A percentile compares a stretch with the other conserved stretches of the same genome.
phyloP scores from a whole-genome alignment of 2,113 vertebrate genomes.

The Ovibos moschatus region DNA sequence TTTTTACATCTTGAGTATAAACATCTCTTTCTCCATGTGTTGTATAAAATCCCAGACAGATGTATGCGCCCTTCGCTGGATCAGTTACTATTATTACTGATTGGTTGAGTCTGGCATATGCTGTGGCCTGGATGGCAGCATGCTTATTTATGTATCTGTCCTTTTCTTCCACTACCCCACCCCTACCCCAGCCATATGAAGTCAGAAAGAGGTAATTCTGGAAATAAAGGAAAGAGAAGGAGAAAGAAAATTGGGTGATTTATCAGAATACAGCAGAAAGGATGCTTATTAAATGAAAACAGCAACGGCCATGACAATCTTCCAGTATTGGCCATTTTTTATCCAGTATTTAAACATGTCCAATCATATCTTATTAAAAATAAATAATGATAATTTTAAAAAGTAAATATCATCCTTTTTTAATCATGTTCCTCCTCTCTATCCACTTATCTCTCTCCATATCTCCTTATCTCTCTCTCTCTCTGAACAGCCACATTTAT shows the following conservation, averaged over 20 bases:
- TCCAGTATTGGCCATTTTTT: not conserved
- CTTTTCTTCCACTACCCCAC: fast-evolving
- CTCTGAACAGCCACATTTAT: not conserved
- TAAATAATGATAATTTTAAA: not conserved
- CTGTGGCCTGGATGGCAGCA: not conserved
- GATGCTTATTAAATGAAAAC: not conserved
- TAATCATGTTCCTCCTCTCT: not conserved
- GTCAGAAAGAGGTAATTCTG: not conserved
- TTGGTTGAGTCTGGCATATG: not conserved
- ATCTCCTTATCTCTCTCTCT: not conserved
- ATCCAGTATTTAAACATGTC: not conserved
- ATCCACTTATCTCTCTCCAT: not conserved
- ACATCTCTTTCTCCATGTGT: not conserved
- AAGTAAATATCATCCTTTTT: not conserved
- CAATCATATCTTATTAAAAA: not conserved
- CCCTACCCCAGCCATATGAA: not conserved
- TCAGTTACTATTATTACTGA: not conserved
- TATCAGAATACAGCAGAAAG: not conserved
- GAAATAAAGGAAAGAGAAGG: not conserved
- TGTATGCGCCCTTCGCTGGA: not conserved
- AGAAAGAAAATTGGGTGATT: not conserved
- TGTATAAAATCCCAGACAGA: not conserved
- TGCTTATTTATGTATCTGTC: not conserved
- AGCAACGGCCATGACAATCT: not conserved
- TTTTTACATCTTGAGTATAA: not conserved